These are phyloP conservation scores for Loriculus beryllinus DNA, from an alignment of 2,797 vertebrate species.

Conservation along the genomic window DNA sequence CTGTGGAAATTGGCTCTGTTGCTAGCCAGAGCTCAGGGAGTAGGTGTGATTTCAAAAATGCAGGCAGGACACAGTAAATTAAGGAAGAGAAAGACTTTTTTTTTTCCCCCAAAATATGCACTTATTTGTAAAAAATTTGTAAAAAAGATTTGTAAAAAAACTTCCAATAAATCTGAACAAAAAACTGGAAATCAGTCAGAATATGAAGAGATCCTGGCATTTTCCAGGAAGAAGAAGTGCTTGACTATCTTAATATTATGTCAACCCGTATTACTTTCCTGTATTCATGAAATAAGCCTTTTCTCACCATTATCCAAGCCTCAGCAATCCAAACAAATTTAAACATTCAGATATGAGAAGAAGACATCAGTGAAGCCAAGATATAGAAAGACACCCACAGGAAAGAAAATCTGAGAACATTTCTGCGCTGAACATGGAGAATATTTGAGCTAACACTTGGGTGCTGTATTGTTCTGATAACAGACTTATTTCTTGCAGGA, in stretches of 20 bases:
- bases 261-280: not conserved
- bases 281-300: not conserved
- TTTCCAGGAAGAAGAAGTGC: not conserved
- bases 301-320: not conserved
- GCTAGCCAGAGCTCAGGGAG: not conserved
- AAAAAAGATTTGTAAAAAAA: not conserved
- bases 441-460: not conserved
- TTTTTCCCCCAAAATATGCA: not conserved
- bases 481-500: not conserved
- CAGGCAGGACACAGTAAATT: not conserved
- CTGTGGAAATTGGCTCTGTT: not conserved
- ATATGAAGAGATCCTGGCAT: not conserved
- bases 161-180: not conserved
- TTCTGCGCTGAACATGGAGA: not conserved
- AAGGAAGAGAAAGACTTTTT: not conserved
- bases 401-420: not conserved
- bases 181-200: not conserved
- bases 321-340: not conserved
- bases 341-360: not conserved
- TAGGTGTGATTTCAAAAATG: not conserved
- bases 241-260: not conserved
- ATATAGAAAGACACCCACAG: not conserved
- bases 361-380: not conserved
- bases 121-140: not conserved
- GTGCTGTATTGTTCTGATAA: not conserved